Evolutionary conservation across 53 echinoderm and acorn worm genomes (phyloP), one percentile per base, ranked within the genome.

Genomic region (Paracentrotus lividus): DNA sequence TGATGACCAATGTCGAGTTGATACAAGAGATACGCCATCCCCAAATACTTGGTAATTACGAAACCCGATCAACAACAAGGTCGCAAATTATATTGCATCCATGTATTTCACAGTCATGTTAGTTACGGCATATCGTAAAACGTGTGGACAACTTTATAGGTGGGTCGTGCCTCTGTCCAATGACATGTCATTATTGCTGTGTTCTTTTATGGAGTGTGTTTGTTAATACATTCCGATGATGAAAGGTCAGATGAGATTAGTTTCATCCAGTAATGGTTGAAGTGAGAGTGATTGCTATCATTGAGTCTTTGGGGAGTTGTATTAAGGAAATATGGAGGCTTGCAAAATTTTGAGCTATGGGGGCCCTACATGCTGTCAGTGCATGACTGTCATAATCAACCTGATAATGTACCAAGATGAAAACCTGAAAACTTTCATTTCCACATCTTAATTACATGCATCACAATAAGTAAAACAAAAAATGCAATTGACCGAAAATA

Each of bases 241-340:
- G 72, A 40, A 36, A 72, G 72, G 72, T 72, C 72, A 72, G 40
- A 72, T 40, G 36, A 72, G 40, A 72, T 72, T 72, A 72, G 72
- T 72, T 69, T 72, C 72, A 38, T 0, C 36, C 72, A 72, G 36
- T 72, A 38, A 40, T 72, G 40, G 21, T 72, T 38, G 72, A 67
- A 67, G 67, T 8, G 67, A 72, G 18, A 40, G 40, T 72, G 72
- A 72, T 72, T 10, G 20, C 72, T 40, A 38, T 72, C 20, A 38
- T 0, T 4, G 8, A 72, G 72, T 20, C 31, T 31, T 12, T 64
- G 18, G 27, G 27, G 12, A 64, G 26, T 64, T 54, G n/a, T n/a
- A n/a, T n/a, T n/a, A n/a, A n/a, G n/a, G n/a, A n/a, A n/a, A n/a
- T n/a, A n/a, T n/a, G n/a, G n/a, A n/a, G n/a, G n/a, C n/a, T n/a